These are phyloP conservation scores for Neodontobutis hainanensis DNA, from an alignment of 2,113 vertebrate species.

Conservation along the genomic window DNA sequence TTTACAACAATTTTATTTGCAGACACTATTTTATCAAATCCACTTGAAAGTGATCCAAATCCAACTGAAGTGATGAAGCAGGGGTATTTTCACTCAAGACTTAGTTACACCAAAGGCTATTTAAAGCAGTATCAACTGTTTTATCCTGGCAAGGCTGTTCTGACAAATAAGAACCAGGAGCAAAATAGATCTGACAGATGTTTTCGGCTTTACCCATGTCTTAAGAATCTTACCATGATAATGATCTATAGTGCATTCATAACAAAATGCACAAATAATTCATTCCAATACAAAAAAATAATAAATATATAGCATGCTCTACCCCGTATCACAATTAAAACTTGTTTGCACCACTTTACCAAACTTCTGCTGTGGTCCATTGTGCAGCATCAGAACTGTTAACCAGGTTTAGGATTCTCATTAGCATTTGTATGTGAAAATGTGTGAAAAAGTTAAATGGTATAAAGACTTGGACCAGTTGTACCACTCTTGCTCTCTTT, in stretches of 20 bases:
- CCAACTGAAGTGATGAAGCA: constrained; percentile 51
- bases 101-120: constrained; percentile 54
- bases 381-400: too few species aligned
- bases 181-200: constrained; percentile 12
- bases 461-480: too few species aligned
- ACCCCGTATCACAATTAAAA: too few species aligned
- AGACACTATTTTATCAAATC: constrained; percentile 36
- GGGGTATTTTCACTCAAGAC: constrained; percentile 44
- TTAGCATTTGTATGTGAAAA: too few species aligned
- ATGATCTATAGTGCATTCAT: not conserved
- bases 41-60: constrained; percentile 48
- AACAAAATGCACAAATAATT: not conserved
- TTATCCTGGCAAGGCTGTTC: constrained; percentile 9
- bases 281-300: not conserved
- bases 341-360: too few species aligned
- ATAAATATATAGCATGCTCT: too few species aligned
- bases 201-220: not conserved
- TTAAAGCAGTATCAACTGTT: constrained; percentile 35
- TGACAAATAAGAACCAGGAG: constrained; percentile 19
- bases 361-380: too few species aligned
- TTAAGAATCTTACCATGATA: not conserved
- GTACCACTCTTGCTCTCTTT: not conserved
- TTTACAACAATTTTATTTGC: not conserved
- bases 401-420: too few species aligned
- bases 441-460: too few species aligned